Base-by-base conservation (phyloP, 30 jellyfish, hydroid and myxozoan genomes). In the Aurelia aurita complex sp. Pacific region DNA sequence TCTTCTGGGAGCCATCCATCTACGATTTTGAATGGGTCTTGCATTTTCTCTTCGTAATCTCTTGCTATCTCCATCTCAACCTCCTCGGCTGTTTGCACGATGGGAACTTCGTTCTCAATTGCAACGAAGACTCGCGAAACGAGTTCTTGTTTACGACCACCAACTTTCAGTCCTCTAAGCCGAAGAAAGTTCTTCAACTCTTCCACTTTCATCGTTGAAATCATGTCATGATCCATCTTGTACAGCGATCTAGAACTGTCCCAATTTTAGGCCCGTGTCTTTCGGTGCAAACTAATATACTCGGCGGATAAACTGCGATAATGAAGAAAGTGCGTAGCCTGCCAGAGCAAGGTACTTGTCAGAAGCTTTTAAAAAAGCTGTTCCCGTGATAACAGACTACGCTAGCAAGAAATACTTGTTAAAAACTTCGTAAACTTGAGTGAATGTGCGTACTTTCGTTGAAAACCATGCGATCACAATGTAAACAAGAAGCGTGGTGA, bases 21-120 rank as follows among this genome's bases (percentile, higher is more conserved):
- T 3, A 0, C 17, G 1, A 83, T 1, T 36, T 72, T 83, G 35
- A 73, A 83, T 2, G 92, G 88, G 74, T 83, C 92, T 5, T 83
- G 92, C 15, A 82, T 23, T 72, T 82, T 74, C 18, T 43, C 83
- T 29, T 57, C 35, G 33, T 80, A 80, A 2, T 80, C 90, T n/a
- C 1, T 35, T 33, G 65, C 33, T 9, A 64, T 64, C 71, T 62
- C 79, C 50, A 11, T 32, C 23, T 77, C 73, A 12, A 87, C 73
- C 80, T 77, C 92, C 55, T 76, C 86, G 18, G 69, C 92, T n/a
- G 96, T 87, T 77, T 79, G 64, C 14, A 78, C 65, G 61, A 67
- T 43, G 17, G 66, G 85, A 19, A 87, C 83, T 36, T 76, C 74
- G 50, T 85, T 85, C 60, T 85, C 90, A 3, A 61, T 40, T 17